Evolutionary conservation across 2,888 invertebrate species (phyloP).

Genomic region (Unio pictorum): DNA sequence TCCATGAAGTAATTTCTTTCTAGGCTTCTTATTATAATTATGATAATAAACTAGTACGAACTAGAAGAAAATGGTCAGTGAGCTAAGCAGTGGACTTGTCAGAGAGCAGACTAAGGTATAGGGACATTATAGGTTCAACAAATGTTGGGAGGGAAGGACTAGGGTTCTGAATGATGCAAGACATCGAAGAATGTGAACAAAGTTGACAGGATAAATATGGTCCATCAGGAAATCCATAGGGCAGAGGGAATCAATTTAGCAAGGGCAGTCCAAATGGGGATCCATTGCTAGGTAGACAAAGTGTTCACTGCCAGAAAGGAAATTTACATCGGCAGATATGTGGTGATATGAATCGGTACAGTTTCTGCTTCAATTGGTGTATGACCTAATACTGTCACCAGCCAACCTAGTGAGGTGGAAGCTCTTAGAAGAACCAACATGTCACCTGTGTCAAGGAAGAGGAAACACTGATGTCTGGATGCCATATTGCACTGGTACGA

Average conservation of each 20-base stretch:
- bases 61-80: slow-evolving; percentile 16
- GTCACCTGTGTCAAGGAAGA: too few relatives aligned
- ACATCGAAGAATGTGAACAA: slow-evolving; percentile 6
- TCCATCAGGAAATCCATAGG: slow-evolving; percentile 10
- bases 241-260: slow-evolving; percentile 8
- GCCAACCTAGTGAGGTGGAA: background rate
- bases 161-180: background rate
- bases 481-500: slow-evolving; percentile 3
- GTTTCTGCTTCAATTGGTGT: slow-evolving; percentile 14
- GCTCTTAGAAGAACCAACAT: too few relatives aligned
- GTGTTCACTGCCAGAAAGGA: slow-evolving; percentile 10
- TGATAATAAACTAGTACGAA: background rate
- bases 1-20: too few relatives aligned
- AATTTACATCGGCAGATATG: slow-evolving; percentile 10
- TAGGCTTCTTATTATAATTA: too few relatives aligned
- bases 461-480: too few relatives aligned
- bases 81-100: slow-evolving; percentile 8
- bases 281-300: slow-evolving; percentile 6
- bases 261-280: slow-evolving; percentile 11
- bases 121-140: slow-evolving; percentile 12
- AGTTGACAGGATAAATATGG: slow-evolving; percentile 10
- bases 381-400: slow-evolving; percentile 6
- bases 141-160: slow-evolving; percentile 5
- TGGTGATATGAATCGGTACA: slow-evolving; percentile 11
- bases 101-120: slow-evolving; percentile 6